Percentiles rank a stretch among this genome's conserved stretches.
These are phyloP conservation scores for Lasioglossum vierecki DNA, from an alignment of 2,888 invertebrate genomes.

Conservation along the genomic window DNA sequence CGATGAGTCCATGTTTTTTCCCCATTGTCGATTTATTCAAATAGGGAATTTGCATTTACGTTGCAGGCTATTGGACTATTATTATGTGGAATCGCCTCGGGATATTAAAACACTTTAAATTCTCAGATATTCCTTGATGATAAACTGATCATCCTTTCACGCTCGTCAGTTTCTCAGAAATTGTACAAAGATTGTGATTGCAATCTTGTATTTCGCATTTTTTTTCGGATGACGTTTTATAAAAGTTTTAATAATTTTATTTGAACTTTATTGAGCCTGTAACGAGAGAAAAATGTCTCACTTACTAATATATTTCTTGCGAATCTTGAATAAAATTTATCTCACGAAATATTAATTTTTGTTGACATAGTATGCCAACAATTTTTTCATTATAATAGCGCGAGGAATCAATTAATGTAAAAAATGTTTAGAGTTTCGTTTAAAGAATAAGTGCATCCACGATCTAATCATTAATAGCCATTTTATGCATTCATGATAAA, in stretches of 20 bases:
- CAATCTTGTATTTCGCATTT: neutral
- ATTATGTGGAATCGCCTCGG: neutral
- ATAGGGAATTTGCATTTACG: neutral
- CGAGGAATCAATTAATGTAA: too few relatives aligned
- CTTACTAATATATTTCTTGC: too few relatives aligned
- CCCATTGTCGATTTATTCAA: neutral
- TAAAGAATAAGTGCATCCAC: too few relatives aligned
- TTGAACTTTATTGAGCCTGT: too few relatives aligned
- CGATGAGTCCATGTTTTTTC: neutral
- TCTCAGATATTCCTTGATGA: neutral
- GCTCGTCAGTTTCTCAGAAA: neutral
- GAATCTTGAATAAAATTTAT: too few relatives aligned
- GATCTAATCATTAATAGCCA: too few relatives aligned
- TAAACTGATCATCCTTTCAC: neutral
- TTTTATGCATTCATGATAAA: too few relatives aligned
- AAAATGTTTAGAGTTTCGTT: too few relatives aligned
- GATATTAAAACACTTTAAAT: neutral
- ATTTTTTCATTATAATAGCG: too few relatives aligned
- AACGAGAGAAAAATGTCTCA: too few relatives aligned
- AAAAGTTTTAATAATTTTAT: neutral
- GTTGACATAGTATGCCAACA: too few relatives aligned
- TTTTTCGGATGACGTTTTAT: neutral
- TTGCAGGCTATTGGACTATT: neutral
- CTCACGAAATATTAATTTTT: too few relatives aligned
- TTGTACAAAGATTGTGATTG: neutral